Evolutionary conservation across 2,888 invertebrate genomes (phyloP), one percentile per base, ranked within the genome.

Genomic region (Agrilus mali): DNA sequence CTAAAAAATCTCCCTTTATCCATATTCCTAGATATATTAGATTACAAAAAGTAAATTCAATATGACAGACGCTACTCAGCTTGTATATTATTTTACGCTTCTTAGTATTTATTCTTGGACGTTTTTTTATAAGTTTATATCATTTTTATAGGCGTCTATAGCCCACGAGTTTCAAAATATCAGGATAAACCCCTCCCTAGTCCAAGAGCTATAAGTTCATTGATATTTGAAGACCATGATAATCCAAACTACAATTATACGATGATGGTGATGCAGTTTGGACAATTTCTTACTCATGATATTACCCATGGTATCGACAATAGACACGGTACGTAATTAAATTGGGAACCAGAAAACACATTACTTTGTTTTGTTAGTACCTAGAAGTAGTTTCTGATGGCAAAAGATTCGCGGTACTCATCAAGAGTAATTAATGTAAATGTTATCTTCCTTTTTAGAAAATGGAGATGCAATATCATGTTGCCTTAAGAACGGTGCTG

Each of bases 281-380:
- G 85, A 0, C 86, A 88, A 59, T 84, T 87, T 54, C 60, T 88
- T 8, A 75, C 82, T 0, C 85, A 88, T 48, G 89, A 89, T 50
- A 61, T 84, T 15, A 75, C 81, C 1, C 77, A 84, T 43, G 81
- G 83, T 0, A 76, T 84, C 2, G 74, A 80, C 35, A 76, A 79
- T 32, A 78, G 76, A 48, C 75, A 77, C 59, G 72, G 85, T 83
- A 66, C 69, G 69, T 40, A 38, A 34, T 27, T 15, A 15, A 41
- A 37, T 8, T 15, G 14, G 14, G 1, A 6, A 6, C 22, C 38
- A 31, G 31, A 31, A 35, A 37, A 33, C 17, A 27, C 4, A n/a
- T n/a, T n/a, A n/a, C n/a, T n/a, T n/a, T n/a, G n/a, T n/a, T n/a
- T n/a, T n/a, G n/a, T n/a, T n/a, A n/a, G n/a, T n/a, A n/a, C n/a